Percentiles rank a stretch among this genome's conserved stretches.
phyloP scores from a whole-genome alignment of 1,140 invertebrate genomes.

The Tetramorium alpestre region DNA sequence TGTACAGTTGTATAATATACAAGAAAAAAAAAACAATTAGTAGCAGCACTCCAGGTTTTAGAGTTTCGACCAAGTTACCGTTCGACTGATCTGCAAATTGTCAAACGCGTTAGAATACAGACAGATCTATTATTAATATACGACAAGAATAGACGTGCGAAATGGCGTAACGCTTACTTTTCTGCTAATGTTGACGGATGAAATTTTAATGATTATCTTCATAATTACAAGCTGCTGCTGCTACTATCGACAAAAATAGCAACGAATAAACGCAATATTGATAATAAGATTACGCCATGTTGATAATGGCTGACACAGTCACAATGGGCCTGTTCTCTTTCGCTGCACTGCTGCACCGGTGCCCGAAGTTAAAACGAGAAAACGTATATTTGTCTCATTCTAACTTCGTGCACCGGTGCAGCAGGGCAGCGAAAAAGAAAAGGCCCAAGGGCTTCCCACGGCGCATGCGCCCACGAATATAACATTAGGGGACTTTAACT shows the following conservation, averaged over 20 bases:
- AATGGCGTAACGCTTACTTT: not conserved
- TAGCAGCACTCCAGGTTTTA: conserved; percentile 48
- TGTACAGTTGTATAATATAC: conserved; percentile 50
- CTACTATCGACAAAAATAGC: not conserved
- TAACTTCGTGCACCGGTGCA: too few species aligned
- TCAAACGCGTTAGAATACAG: conserved; percentile 8
- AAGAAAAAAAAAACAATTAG: conserved; percentile 12
- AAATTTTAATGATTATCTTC: not conserved
- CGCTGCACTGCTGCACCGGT: too few species aligned
- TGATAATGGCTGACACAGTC: conserved; percentile 28
- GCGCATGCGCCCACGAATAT: not conserved
- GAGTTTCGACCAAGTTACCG: conserved; percentile 69
- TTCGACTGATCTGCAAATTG: conserved; percentile 74
- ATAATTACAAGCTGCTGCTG: conserved; percentile 2
- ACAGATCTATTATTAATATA: not conserved
- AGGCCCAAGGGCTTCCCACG: not conserved
- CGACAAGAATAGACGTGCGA: not conserved
- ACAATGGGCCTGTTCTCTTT: not conserved
- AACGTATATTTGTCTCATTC: too few species aligned
- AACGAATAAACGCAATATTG: conserved; percentile 18
- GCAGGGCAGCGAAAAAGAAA: too few species aligned
- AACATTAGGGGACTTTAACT: too few species aligned
- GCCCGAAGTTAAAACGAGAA: too few species aligned
- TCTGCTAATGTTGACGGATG: not conserved
- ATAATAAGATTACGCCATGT: conserved; percentile 19